Base-by-base conservation (phyloP, 2,888 invertebrate genomes). In the Acleris emargana region DNA sequence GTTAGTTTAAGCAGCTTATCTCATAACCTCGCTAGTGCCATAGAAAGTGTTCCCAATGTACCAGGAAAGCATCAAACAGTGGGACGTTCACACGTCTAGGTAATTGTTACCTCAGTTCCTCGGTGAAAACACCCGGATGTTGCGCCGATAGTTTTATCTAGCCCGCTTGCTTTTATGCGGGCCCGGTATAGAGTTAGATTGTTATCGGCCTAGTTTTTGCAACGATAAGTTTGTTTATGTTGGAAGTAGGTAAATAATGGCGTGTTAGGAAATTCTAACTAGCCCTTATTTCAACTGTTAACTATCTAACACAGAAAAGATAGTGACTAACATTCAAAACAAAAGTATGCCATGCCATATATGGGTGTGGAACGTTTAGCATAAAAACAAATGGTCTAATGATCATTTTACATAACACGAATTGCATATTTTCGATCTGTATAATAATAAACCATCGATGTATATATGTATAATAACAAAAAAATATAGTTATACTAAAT, bases 81-180 rank as follows among this genome's bases (percentile, higher is more conserved):
- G 73, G 80, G 76, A 79, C 78, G 79, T 86, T 88, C 87, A 83
- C 88, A 88, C 87, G 84, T 80, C 78, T 80, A 77, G 75, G 74
- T 79, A 80, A 85, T 86, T 86, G 87, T 83, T 80, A 74, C 75
- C 71, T 77, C 75, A 74, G 79, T 83, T 81, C 78, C 80, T 78
- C 73, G 78, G 88, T 87, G 89, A 89, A 89, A 89, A 82, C 87
- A 85, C 83, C 85, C 88, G 88, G 89, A 89, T 86, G 86, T 77
- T 64, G 69, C 61, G 74, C 71, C 78, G 82, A 85, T 86, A 85
- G 76, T 75, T 79, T 83, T 86, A 87, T 88, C 88, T 88, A 86
- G 80, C 74, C 77, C 73, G 73, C 72, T 70, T 69, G 72, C 76
- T 75, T 78, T 81, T 79, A 81, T 84, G 81, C 67, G 53, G 69